These are phyloP conservation scores for Limnephilus auricula DNA, from an alignment of 2,888 invertebrate genomes.

Conservation along the genomic window DNA sequence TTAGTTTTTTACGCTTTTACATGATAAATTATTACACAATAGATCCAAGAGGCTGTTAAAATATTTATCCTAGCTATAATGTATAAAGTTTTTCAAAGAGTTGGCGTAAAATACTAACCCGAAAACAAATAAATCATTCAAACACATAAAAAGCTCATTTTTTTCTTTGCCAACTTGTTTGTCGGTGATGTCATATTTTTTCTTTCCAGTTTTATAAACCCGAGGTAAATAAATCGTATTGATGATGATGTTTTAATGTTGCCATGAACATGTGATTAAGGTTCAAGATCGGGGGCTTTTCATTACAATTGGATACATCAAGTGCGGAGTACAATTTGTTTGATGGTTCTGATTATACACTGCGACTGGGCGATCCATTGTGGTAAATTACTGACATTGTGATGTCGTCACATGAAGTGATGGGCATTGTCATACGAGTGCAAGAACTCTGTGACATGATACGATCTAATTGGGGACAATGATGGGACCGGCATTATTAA, in stretches of 20 bases:
- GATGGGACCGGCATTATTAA: background rate
- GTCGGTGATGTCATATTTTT: background rate
- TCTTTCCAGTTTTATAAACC: background rate
- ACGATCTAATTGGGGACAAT: background rate
- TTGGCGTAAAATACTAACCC: background rate
- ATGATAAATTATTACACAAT: background rate
- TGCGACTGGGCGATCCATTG: background rate
- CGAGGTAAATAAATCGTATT: background rate
- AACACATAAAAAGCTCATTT: background rate
- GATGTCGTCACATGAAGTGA: background rate
- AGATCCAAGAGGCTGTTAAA: background rate
- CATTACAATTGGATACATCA: background rate
- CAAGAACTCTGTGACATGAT: background rate
- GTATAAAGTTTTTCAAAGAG: background rate
- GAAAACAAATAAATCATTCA: conserved; percentile 2
- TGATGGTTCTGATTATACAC: background rate
- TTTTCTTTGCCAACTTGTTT: background rate
- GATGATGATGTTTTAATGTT: conserved; percentile 23
- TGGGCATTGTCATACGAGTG: background rate
- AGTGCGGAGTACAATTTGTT: background rate
- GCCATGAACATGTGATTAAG: background rate
- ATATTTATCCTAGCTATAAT: background rate
- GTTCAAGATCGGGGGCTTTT: background rate
- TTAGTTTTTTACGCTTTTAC: background rate
- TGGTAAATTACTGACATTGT: conserved; percentile 3